Base-by-base conservation (phyloP, 2,113 vertebrate species). In the Sceloporus tristichus region DNA sequence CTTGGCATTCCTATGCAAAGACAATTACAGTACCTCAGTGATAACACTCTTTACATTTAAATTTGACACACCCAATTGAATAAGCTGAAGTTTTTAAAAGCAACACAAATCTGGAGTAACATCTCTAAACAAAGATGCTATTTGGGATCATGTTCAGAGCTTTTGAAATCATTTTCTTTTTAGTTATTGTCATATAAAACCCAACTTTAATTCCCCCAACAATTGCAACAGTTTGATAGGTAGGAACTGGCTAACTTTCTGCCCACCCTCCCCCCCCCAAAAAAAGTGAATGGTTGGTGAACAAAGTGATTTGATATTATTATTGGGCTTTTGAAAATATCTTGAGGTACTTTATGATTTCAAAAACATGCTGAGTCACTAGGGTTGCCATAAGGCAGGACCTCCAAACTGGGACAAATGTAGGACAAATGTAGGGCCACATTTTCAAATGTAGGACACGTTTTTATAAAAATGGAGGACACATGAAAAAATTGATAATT, bases 1-100 rank as follows among this genome's bases (percentile, higher is more conserved):
- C 96, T 91, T 97, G 98, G 95, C 98, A 99, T 93, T 99, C 98
- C 98, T 98, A 93, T 98, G 92, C 73, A 89, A 93, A 94, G 40
- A 94, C 68, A 96, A 94, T 88, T 40, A 92, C 23, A 91, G 90
- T 38, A 70, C n/a, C 88, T 94, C 83, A 88, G 89, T 79, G 65
- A 85, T 1, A 62, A 3, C 6, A 4, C 40, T 86, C 40, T 85
- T 76, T 83, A 75, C n/a, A 80, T n/a, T 92, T 82, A 34, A 82
- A 85, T 56, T 11, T 4, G 5, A 54, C 0, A 1, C 23, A 27
- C 9, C 4, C 79, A 38, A 56, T 13, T 48, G 62, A 85, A 53
- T 14, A 48, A 75, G 65, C 34, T 42, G 62, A 85, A 85, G 34
- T 13, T 80, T 73, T 71, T 9, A 18, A 54, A 54, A 19, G 38